Percentiles rank a stretch among this genome's conserved stretches.
phyloP scores from a whole-genome alignment of 2,797 vertebrate species.

The Rallus crepitans region DNA sequence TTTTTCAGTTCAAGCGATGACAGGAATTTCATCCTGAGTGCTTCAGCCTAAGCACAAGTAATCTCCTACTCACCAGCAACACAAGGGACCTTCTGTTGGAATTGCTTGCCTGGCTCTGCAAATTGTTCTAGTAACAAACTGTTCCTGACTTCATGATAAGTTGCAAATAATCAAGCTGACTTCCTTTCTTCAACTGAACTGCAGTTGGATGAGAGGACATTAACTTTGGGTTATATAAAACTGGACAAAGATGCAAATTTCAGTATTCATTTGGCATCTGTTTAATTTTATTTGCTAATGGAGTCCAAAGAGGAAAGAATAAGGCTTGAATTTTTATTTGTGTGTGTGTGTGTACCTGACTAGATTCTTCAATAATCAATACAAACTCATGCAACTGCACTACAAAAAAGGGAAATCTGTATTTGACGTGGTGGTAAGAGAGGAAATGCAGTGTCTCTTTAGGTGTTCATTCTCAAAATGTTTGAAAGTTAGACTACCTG shows the following conservation, averaged over 20 bases:
- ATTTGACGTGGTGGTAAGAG: not conserved
- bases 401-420: not conserved
- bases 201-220: not conserved
- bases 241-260: not conserved
- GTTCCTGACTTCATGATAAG: not conserved
- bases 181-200: not conserved
- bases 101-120: not conserved
- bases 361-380: not conserved
- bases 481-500: not conserved
- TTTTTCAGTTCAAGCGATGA: not conserved
- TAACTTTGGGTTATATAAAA: not conserved
- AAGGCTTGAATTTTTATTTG: not conserved
- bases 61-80: not conserved
- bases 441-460: not conserved
- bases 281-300: not conserved
- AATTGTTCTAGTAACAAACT: not conserved
- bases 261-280: not conserved
- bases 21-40: not conserved
- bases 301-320: not conserved
- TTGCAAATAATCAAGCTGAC: not conserved
- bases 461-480: not conserved
- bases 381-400: not conserved
- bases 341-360: not conserved
- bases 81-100: not conserved
- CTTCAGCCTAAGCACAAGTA: not conserved